Conservation (phyloP, 2,113 vertebrate genomes). For the Nycticryphes semicollaris region DNA sequence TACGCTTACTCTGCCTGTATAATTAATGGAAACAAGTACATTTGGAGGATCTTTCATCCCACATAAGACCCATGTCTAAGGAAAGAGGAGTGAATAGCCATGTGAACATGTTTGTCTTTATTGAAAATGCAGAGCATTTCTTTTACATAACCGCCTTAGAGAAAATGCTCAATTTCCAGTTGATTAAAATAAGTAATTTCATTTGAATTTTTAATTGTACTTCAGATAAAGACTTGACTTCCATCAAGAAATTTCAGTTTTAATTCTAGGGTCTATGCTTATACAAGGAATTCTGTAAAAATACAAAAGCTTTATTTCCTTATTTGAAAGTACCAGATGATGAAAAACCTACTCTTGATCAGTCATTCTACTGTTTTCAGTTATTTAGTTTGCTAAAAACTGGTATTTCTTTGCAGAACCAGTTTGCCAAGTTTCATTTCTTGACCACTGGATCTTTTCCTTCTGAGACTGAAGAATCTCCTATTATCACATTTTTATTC, state of each 20-base stretch:
- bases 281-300: not conserved
- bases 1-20: not conserved
- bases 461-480: not conserved
- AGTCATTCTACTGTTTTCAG: not conserved
- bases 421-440: not conserved
- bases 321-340: not conserved
- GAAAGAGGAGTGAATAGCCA: not conserved
- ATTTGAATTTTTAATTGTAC: not conserved
- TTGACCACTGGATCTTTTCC: not conserved
- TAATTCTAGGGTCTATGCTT: not conserved
- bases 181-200: not conserved
- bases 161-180: not conserved
- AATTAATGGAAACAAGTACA: rapidly evolving
- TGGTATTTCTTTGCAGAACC: not conserved
- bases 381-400: not conserved
- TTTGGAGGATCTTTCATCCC: not conserved
- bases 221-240: not conserved
- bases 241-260: not conserved
- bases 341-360: not conserved
- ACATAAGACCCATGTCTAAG: not conserved
- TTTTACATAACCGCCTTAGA: not conserved
- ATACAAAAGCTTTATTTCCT: not conserved
- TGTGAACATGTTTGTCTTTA: not conserved
- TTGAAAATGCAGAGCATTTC: not conserved
- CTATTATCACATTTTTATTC: slow-evolving; percentile 21